A percentile compares a stretch with the other conserved stretches of the same genome.
Evolutionary conservation across 2,797 vertebrate genomes (phyloP).

Genomic region (Gallinago stenura): DNA sequence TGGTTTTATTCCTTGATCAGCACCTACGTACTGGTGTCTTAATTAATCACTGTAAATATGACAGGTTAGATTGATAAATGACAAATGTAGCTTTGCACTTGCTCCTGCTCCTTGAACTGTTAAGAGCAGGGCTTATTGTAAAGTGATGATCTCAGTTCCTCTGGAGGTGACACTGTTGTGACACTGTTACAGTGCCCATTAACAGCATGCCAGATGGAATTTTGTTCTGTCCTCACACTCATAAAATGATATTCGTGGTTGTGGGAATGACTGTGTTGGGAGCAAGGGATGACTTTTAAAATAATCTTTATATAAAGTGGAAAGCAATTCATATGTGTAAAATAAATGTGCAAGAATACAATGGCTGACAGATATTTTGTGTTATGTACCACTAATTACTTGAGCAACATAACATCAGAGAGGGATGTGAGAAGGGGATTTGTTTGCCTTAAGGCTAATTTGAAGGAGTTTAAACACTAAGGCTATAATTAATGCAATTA

Average conservation of each 20-base stretch:
- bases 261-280: slow-evolving; percentile 43
- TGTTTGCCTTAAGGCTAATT: neutral
- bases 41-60: slow-evolving; percentile 70
- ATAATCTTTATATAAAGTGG: slow-evolving; percentile 27
- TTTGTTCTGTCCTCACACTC: slow-evolving; percentile 74
- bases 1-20: slow-evolving; percentile 28
- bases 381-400: neutral
- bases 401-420: neutral
- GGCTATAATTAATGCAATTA: neutral
- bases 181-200: slow-evolving; percentile 68
- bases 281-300: slow-evolving; percentile 59
- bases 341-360: neutral
- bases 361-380: neutral
- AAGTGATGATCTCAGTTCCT: slow-evolving; percentile 69
- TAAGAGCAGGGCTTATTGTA: slow-evolving; percentile 54
- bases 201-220: slow-evolving; percentile 78
- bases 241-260: slow-evolving; percentile 59
- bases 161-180: slow-evolving; percentile 72
- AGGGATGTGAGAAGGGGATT: neutral
- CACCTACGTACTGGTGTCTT: neutral
- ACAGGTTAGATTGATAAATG: slow-evolving; percentile 66
- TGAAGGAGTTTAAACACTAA: neutral
- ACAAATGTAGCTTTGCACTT: slow-evolving; percentile 60
- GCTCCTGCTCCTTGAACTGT: slow-evolving; percentile 60
- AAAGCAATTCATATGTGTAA: slow-evolving; percentile 48